Conservation (phyloP, 2,113 vertebrate species). For the Crotalus helleri region DNA sequence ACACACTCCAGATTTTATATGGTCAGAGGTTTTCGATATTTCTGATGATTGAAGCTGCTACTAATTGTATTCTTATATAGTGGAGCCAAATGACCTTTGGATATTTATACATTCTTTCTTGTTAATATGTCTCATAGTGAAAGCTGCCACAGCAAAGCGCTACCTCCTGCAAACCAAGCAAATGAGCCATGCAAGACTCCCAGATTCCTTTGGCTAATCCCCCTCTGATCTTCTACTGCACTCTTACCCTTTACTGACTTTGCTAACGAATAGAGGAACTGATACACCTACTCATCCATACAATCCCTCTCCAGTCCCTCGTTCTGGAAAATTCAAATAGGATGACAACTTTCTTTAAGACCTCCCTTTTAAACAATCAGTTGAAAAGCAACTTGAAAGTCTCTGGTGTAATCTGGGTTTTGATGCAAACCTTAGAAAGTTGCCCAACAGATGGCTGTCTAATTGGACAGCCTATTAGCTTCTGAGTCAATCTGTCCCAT, state of each 20-base stretch:
- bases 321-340: not conserved
- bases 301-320: not conserved
- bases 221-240: not conserved
- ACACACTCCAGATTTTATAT: not conserved
- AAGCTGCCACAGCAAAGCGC: slow-evolving; percentile 55
- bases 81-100: slow-evolving; percentile 36
- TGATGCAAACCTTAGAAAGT: not conserved
- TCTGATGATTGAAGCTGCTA: accelerated
- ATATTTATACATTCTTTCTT: slow-evolving; percentile 78
- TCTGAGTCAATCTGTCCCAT: not conserved
- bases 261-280: not conserved
- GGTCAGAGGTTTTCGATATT: not conserved
- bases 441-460: not conserved
- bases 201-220: not conserved
- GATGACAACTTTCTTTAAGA: not conserved
- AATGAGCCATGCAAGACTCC: slow-evolving; percentile 27
- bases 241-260: not conserved
- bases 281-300: not conserved
- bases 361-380: not conserved
- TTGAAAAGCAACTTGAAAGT: not conserved
- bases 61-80: slow-evolving; percentile 22
- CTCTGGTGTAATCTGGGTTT: not conserved
- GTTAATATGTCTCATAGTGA: slow-evolving; percentile 77
- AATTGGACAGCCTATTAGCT: not conserved
- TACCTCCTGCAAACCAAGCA: slow-evolving; percentile 48